Percentiles rank a stretch among this genome's conserved stretches.
phyloP scores from a whole-genome alignment of 2,888 invertebrate genomes.

The Cosmorhoe ocellata region DNA sequence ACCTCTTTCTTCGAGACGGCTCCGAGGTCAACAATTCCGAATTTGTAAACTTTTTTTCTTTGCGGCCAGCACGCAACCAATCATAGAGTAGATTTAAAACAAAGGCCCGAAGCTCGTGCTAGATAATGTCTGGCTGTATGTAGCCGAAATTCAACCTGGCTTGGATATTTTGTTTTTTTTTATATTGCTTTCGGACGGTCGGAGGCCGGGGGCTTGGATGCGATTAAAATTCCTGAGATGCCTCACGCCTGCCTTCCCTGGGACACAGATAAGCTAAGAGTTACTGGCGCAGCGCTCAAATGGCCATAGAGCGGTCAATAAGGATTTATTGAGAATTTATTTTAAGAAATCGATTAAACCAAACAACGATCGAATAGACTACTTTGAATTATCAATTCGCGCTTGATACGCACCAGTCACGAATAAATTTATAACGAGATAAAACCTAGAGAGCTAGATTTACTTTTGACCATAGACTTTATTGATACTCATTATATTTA shows the following conservation, averaged over 20 bases:
- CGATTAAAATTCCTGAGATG: constrained; percentile 80
- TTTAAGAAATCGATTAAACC: too few species aligned
- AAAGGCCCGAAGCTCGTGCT: constrained; percentile 40
- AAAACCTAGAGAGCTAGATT: too few species aligned
- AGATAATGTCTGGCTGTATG: constrained; percentile 57
- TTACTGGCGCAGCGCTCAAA: constrained; percentile 45
- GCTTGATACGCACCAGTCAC: too few species aligned
- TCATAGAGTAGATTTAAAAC: constrained; percentile 38
- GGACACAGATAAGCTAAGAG: constrained; percentile 18
- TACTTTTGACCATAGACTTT: too few species aligned
- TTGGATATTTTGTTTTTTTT: constrained; percentile 62
- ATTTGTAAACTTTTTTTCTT: constrained; percentile 13
- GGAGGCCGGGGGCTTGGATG: constrained; percentile 66
- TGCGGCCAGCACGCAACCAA: constrained; percentile 28
- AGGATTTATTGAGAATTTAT: constrained; percentile 8
- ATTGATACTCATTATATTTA: too few species aligned
- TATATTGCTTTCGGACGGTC: constrained; percentile 55
- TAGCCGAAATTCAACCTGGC: constrained; percentile 66
- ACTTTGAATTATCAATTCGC: background rate
- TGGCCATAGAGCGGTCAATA: constrained; percentile 54
- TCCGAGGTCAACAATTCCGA: constrained; percentile 4
- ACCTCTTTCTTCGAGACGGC: constrained; percentile 1
- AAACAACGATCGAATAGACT: too few species aligned
- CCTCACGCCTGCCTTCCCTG: constrained; percentile 70
- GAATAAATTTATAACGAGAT: too few species aligned